Conservation (phyloP, 1,140 invertebrate species). For the Drosophila oshimai region DNA sequence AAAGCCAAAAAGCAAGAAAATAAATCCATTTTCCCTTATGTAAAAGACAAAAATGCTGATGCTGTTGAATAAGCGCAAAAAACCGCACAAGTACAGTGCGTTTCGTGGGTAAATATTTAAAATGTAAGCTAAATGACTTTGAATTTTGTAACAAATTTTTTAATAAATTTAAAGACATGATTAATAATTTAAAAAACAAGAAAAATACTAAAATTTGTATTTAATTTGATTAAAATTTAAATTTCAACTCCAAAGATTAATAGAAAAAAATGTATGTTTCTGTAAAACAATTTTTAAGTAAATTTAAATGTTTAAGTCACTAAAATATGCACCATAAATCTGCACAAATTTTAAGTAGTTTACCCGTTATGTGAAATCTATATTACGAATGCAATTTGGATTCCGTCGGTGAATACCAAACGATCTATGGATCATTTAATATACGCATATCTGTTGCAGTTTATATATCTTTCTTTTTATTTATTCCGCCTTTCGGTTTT, state of each 20-base stretch:
- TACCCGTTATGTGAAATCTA: background rate
- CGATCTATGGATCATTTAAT: slow-evolving; percentile 5
- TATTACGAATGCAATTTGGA: slow-evolving; percentile 4
- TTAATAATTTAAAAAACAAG: too few relatives aligned
- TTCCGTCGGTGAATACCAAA: background rate
- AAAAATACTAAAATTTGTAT: too few relatives aligned
- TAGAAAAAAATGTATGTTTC: background rate
- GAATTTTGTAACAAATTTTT: too few relatives aligned
- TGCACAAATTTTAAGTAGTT: background rate
- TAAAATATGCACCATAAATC: background rate
- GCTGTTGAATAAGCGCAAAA: background rate
- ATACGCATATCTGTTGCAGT: background rate
- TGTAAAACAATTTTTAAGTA: background rate
- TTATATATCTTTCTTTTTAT: background rate
- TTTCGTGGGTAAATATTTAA: too few relatives aligned
- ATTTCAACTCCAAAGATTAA: too few relatives aligned
- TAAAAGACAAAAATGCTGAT: slow-evolving; percentile 15
- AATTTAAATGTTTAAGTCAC: too few relatives aligned
- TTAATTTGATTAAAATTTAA: too few relatives aligned
- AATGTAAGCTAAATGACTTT: background rate
- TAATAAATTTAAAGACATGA: too few relatives aligned
- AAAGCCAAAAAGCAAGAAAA: slow-evolving; percentile 9
- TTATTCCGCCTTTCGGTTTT: background rate
- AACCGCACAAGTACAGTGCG: background rate
- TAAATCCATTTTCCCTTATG: slow-evolving; percentile 24